These are phyloP conservation scores for Epistrophe eligans DNA, from an alignment of 2,888 invertebrate genomes.

Conservation along the genomic window DNA sequence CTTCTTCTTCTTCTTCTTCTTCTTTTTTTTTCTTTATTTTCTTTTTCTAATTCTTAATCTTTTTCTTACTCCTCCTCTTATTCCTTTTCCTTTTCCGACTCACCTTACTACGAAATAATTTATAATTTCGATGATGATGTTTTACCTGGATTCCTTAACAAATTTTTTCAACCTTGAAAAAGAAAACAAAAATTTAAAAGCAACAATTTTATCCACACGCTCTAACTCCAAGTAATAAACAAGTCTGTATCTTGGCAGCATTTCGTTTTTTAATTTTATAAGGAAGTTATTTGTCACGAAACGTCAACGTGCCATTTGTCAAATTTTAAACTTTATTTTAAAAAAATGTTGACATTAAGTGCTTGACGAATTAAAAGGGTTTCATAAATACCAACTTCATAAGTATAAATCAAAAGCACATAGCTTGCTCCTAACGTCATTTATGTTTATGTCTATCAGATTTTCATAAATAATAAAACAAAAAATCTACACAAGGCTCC, in stretches of 20 bases:
- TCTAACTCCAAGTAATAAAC: background rate
- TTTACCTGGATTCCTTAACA: too few relatives aligned
- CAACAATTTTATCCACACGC: background rate
- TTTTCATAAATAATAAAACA: conserved; percentile 43
- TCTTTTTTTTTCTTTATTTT: too few relatives aligned
- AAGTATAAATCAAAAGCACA: conserved; percentile 48
- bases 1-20: too few relatives aligned
- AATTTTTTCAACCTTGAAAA: too few relatives aligned
- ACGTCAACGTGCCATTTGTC: background rate
- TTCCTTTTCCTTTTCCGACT: too few relatives aligned
- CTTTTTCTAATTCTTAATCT: too few relatives aligned
- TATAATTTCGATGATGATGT: too few relatives aligned
- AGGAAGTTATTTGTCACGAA: conserved; percentile 9
- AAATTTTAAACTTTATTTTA: background rate
- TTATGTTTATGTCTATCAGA: conserved; percentile 43
- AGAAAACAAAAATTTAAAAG: background rate
- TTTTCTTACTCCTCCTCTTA: too few relatives aligned
- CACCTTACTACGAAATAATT: too few relatives aligned
- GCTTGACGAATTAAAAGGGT: conserved; percentile 13
- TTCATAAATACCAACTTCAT: background rate
- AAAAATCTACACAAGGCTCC: background rate
- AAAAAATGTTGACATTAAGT: conserved; percentile 22
- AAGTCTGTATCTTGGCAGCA: background rate
- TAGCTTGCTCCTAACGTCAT: conserved; percentile 7
- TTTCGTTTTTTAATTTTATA: background rate